Percentiles rank a stretch among this genome's conserved stretches.
Evolutionary conservation across 2,797 vertebrate species (phyloP).

Genomic region (Meriones psammophilus): DNA sequence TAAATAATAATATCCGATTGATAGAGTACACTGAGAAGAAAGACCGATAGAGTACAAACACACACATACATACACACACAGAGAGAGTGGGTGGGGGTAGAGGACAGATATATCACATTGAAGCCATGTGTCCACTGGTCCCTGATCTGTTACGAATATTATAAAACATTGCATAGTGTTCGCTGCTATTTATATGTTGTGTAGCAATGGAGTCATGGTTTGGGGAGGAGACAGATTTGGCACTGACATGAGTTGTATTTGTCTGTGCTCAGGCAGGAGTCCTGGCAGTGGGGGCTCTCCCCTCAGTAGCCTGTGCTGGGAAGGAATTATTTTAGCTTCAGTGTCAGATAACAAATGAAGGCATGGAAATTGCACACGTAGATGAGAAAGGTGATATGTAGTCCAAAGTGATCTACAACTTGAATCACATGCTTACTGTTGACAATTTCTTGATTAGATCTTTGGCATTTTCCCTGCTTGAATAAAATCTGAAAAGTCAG

Average conservation of each 20-base stretch:
- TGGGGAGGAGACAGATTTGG: neutral
- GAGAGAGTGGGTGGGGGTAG: neutral
- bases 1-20: neutral
- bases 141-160: neutral
- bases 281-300: neutral
- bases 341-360: slow-evolving; percentile 63
- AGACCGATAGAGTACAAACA: neutral
- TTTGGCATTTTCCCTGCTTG: slow-evolving; percentile 49
- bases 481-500: slow-evolving; percentile 46
- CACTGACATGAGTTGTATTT: neutral
- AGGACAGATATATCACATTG: neutral
- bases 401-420: slow-evolving; percentile 66
- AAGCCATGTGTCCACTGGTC: neutral
- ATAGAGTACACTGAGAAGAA: neutral
- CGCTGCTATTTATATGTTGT: neutral
- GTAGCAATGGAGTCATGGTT: neutral
- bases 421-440: slow-evolving; percentile 38
- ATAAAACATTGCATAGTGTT: neutral
- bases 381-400: slow-evolving; percentile 57
- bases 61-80: neutral
- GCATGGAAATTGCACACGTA: slow-evolving; percentile 36
- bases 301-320: neutral
- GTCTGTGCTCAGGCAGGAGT: neutral
- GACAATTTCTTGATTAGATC: slow-evolving; percentile 60
- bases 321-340: slow-evolving; percentile 47